A percentile compares a stretch with the other conserved stretches of the same genome.
phyloP scores from a whole-genome alignment of 2,113 vertebrate genomes.

The Dipodomys merriami region DNA sequence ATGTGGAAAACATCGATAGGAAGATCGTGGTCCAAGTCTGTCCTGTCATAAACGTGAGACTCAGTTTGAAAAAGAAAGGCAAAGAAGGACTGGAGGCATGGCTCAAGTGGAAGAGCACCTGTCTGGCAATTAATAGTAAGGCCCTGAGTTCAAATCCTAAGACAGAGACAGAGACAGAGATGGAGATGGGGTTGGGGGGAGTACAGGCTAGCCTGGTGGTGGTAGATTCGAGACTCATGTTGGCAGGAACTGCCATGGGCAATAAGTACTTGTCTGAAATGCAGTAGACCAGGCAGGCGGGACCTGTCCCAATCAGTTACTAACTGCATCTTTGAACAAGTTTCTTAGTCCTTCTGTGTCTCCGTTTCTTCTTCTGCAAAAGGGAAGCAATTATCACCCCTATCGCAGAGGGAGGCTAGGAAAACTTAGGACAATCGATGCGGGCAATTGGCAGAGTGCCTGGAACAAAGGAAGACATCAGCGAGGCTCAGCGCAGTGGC shows the following conservation, averaged over 20 bases:
- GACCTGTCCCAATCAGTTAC: neutral
- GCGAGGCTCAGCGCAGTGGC: neutral
- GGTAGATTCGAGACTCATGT: neutral
- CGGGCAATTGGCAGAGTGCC: neutral
- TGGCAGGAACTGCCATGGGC: neutral
- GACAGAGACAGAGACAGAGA: no score
- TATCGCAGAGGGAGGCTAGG: neutral
- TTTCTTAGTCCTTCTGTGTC: neutral
- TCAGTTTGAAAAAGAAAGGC: no score
- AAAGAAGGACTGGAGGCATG: no score
- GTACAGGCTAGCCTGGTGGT: no score
- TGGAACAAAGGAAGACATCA: neutral
- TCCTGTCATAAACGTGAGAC: no score
- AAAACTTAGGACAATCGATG: slow-evolving; percentile 30
- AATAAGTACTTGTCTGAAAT: neutral
- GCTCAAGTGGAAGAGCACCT: no score
- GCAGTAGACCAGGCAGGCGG: neutral
- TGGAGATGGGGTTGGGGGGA: no score
- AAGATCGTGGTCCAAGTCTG: no score
- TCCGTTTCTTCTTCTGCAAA: slow-evolving; percentile 34
- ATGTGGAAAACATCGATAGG: no score
- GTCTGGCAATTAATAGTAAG: no score
- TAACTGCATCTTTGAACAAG: neutral
- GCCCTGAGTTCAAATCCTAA: no score
- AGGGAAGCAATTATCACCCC: neutral